Evolutionary conservation across 2,797 vertebrate species (phyloP), one percentile per base, ranked within the genome.

Genomic region (Taenioides sp.): DNA sequence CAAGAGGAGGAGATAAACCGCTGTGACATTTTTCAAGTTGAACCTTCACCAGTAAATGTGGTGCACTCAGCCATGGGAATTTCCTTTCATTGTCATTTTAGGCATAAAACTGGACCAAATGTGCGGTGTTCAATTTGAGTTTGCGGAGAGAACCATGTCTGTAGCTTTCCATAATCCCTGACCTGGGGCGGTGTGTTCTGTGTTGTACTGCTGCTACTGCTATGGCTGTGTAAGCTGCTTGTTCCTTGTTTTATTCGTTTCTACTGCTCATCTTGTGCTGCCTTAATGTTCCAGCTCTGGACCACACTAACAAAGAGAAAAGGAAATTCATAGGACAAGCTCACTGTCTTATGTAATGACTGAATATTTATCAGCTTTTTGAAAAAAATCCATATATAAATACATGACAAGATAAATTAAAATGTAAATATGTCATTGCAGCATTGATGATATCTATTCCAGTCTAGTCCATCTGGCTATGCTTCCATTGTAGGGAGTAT

Each of bases 1-100:
- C 63, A 70, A 77, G 71, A 74, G 40, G 73, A 61, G 17, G 28
- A 50, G 58, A 47, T 73, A 73, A 83, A 83, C 69, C 72, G 67
- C 59, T 47, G 66, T 68, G 67, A 72, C 57, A 59, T 55, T 74
- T 74, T 81, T 65, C 59, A 65, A 66, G 70, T 61, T 78, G 58
- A 72, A 78, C 31, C 18, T 80, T 22, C 71, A 60, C 68, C 71
- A 60, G 63, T 72, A 67, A 77, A 60, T 71, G 68, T 23, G 66
- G 31, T 49, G 0, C 23, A 71, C 71, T 37, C 72, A 31, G 31
- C 17, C 67, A 69, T 57, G 61, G 52, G 60, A 43, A 64, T 52
- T 77, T 79, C 65, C 67, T 72, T 71, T 69, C 22, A 70, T 4
- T 75, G 65, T 57, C 65, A 50, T 71, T 37, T 25, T 61, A 10